Evolutionary conservation across 2,113 vertebrate species (phyloP).

Genomic region (Planiliza haematocheilus): DNA sequence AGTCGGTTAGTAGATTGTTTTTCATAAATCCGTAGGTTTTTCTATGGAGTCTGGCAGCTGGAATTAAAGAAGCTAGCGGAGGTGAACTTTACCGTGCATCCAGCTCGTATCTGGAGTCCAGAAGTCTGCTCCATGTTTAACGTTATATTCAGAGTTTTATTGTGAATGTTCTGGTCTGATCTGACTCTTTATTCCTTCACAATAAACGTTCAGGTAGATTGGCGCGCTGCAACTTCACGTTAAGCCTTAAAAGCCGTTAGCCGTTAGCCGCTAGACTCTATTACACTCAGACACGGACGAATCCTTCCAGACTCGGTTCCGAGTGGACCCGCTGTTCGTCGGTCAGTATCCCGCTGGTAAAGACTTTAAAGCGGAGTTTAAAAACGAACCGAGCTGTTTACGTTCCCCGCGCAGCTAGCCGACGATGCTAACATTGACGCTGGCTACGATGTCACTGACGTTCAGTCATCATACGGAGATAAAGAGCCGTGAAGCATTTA

Average conservation of each 20-base stretch:
- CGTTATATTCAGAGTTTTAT: neutral
- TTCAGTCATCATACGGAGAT: too few relatives aligned
- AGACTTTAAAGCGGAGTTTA: neutral
- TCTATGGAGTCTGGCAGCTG: neutral
- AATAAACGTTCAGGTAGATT: conserved; percentile 4
- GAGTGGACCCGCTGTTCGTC: neutral
- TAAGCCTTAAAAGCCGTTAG: conserved; percentile 1
- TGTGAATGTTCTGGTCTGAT: neutral
- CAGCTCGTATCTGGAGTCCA: neutral
- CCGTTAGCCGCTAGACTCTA: neutral
- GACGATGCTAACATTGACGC: conserved; percentile 31
- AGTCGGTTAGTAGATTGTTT: too few relatives aligned
- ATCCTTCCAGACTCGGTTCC: too few relatives aligned
- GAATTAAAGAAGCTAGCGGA: neutral
- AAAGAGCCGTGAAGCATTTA: too few relatives aligned
- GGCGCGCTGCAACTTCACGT: conserved; percentile 46
- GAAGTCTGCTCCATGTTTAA: neutral
- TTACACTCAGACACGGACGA: fast-evolving
- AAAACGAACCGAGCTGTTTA: neutral
- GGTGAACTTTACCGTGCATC: neutral
- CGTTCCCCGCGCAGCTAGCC: conserved; percentile 7
- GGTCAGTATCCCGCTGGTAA: fast-evolving
- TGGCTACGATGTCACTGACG: neutral
- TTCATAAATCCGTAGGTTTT: too few relatives aligned
- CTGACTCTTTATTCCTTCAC: neutral